phyloP scores from a whole-genome alignment of 2,888 invertebrate genomes.

The Torymus tubicola region DNA sequence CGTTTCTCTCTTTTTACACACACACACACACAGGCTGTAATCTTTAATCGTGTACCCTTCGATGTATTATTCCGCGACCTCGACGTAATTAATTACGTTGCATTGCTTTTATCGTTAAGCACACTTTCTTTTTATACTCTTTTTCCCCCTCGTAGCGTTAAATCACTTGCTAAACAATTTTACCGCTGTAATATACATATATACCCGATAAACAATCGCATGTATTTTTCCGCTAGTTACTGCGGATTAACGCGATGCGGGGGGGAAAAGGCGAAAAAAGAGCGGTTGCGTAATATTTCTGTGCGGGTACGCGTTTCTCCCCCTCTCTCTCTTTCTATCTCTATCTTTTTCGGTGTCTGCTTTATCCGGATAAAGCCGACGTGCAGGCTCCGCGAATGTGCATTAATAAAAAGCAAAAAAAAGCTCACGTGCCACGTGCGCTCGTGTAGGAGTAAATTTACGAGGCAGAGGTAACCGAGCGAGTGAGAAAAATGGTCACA shows the following conservation, averaged over 20 bases:
- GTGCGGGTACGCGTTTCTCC: neutral
- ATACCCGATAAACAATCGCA: no score
- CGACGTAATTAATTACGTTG: no score
- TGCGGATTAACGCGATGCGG: conserved; percentile 5
- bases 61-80: no score
- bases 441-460: conserved; percentile 11
- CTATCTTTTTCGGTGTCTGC: neutral
- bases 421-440: neutral
- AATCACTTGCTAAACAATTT: no score
- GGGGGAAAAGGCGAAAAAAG: no score
- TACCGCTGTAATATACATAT: no score
- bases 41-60: neutral
- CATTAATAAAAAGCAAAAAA: conserved; percentile 46
- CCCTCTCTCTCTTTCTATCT: no score
- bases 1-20: neutral
- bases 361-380: conserved; percentile 30
- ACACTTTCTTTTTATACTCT: no score
- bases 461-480: neutral
- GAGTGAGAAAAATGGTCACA: neutral
- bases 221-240: neutral
- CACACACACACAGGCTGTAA: neutral
- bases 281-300: conserved; percentile 7
- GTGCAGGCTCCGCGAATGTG: neutral
- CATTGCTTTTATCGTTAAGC: no score
- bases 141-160: no score